Conservation (phyloP, 2,888 invertebrate species). For the Agrochola circellaris region DNA sequence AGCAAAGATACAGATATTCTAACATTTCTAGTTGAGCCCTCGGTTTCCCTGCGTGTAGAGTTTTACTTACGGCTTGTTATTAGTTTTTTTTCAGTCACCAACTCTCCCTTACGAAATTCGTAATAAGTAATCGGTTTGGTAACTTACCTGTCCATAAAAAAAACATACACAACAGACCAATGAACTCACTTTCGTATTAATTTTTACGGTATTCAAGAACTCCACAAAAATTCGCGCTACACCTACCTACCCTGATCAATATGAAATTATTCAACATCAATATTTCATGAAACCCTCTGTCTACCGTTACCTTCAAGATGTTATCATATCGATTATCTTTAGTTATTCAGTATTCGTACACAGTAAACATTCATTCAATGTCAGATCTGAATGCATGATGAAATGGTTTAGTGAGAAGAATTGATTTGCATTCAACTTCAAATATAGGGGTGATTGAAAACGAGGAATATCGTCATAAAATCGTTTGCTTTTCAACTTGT, state of each 20-base stretch:
- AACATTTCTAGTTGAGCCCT: background rate
- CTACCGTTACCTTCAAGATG: conserved; percentile 7
- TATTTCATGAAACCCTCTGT: conserved; percentile 32
- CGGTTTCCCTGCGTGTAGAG: background rate
- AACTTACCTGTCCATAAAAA: background rate
- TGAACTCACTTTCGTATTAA: background rate
- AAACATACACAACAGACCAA: background rate
- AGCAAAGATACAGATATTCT: background rate
- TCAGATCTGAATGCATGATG: conserved; percentile 32
- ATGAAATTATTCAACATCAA: conserved; percentile 32
- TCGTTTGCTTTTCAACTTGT: background rate
- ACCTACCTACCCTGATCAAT: conserved; percentile 3
- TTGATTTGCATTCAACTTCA: conserved; percentile 33
- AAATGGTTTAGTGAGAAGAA: background rate
- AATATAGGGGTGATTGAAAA: background rate
- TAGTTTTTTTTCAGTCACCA: background rate
- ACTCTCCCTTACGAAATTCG: background rate
- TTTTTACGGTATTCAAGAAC: background rate
- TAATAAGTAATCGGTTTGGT: background rate
- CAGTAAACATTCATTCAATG: conserved; percentile 47
- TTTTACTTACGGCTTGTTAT: too few relatives aligned
- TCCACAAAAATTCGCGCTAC: background rate
- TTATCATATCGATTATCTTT: conserved; percentile 10
- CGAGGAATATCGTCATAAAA: conserved; percentile 4
- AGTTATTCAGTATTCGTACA: conserved; percentile 41